Base-by-base conservation (phyloP, 2,113 vertebrate genomes). In the Bubalus kerabau region DNA sequence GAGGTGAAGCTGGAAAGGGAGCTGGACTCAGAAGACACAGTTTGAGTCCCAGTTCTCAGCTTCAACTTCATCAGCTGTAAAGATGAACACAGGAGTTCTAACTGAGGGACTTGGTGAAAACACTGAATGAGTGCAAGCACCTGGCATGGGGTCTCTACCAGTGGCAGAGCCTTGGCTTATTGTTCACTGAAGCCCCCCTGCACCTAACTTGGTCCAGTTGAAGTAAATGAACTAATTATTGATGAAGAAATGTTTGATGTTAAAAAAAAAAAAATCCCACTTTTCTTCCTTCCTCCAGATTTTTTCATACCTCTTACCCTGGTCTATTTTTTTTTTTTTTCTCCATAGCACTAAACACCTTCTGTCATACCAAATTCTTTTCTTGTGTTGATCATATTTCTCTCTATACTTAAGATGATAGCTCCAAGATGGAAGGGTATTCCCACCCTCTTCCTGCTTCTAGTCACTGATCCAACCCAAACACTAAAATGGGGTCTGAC, bases 301-400 rank as follows among this genome's bases (percentile, higher is more conserved):
- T 94, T 95, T 93, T 46, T 93, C 14, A 56, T 46, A 89, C 3
- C 14, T 7, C 36, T 91, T 91, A 93, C 7, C 24, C 59, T 90
- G 57, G 57, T 87, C 7, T 83, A 36, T 36, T 81, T 86, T 57
- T 15, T 43, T 36, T 2, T 60, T 43, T 36, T 2, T 60, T 0
- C 52, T 15, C 46, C 24, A 59, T 6, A 90, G 64, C 56, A 86
- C 46, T 74, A 36, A 87, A 94, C 14, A 87, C 9, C 54, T 96
- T 81, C 50, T 81, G 74, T 87, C 30, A 54, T 24, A 87, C 8
- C 56, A 91, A 56, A 87, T 30, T 78, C 36, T 43, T 91, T 60
- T 85, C 57, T 94, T 83, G 64, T 54, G 26, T 90, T 97, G 87
- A 89, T 87, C 17, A 40, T 81, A 87, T 95, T 97, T 84, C 15